Conservation (phyloP, 1,140 invertebrate genomes). For the Papilio machaon region DNA sequence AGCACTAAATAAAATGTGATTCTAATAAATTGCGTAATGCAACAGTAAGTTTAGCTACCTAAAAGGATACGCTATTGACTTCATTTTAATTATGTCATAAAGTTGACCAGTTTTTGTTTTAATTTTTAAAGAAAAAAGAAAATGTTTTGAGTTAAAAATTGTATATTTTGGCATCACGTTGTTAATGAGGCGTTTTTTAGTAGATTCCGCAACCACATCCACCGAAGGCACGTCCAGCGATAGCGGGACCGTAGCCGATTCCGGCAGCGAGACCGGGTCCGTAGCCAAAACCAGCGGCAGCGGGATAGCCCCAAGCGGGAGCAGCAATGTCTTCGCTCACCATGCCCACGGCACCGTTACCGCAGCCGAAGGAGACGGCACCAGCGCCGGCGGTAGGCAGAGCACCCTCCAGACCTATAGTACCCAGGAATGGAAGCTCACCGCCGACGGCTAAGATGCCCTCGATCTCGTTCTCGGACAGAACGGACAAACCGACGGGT, state of each 20-base stretch:
- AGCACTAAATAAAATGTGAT: too few species aligned
- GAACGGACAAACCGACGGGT: slow-evolving; percentile 53
- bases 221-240: slow-evolving; percentile 5
- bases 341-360: slow-evolving; percentile 52
- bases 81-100: too few species aligned
- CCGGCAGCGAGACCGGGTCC: slow-evolving; percentile 21
- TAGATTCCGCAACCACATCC: too few species aligned
- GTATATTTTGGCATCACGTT: not conserved
- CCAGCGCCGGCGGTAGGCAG: slow-evolving; percentile 52
- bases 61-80: too few species aligned
- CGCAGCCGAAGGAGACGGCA: slow-evolving; percentile 52
- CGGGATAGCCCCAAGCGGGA: slow-evolving; percentile 9
- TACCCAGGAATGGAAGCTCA: slow-evolving; percentile 53
- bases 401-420: slow-evolving; percentile 52
- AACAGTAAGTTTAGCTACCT: too few species aligned
- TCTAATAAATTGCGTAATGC: too few species aligned
- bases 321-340: slow-evolving; percentile 45
- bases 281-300: slow-evolving; percentile 38
- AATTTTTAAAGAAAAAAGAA: too few species aligned
- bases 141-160: too few species aligned
- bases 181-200: not conserved
- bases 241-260: not conserved
- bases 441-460: slow-evolving; percentile 50
- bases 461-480: slow-evolving; percentile 53
- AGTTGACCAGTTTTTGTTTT: too few species aligned